Percentiles rank a stretch among this genome's conserved stretches.
Conservation (phyloP, 2,888 invertebrate genomes). For the Trissolcus brochymenae region DNA sequence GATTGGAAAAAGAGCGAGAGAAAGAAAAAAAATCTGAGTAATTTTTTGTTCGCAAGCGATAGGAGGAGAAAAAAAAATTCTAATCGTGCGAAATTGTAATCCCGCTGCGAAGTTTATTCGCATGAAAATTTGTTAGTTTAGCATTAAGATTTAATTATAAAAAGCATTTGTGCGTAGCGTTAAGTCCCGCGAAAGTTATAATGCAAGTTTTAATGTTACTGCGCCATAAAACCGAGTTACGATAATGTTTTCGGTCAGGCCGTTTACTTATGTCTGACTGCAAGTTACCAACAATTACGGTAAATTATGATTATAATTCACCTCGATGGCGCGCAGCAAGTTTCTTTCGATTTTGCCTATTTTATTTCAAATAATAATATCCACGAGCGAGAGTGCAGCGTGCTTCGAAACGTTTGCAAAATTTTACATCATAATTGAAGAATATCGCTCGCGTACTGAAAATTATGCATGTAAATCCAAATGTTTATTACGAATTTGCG, state of each 20-base stretch:
- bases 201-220: constrained; percentile 43
- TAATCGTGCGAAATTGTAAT: too few species aligned
- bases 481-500: constrained; percentile 31
- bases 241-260: constrained; percentile 44
- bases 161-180: constrained; percentile 11
- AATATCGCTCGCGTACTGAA: neutral
- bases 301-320: constrained; percentile 46
- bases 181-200: constrained; percentile 36
- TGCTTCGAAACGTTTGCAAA: neutral
- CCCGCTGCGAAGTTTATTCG: too few species aligned
- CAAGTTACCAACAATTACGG: constrained; percentile 47
- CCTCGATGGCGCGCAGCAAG: constrained; percentile 22
- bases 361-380: neutral
- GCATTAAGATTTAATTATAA: constrained; percentile 33
- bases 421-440: constrained; percentile 48
- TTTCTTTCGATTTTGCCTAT: constrained; percentile 1
- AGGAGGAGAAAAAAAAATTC: constrained; percentile 1
- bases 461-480: constrained; percentile 41
- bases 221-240: constrained; percentile 45
- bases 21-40: too few species aligned
- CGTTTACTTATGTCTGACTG: constrained; percentile 44
- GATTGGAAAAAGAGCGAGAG: too few species aligned
- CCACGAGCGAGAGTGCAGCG: too few species aligned
- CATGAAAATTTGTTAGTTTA: constrained; percentile 15
- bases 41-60: too few species aligned